phyloP scores from a whole-genome alignment of 2,113 vertebrate species.

The Sclerurus mexicanus region DNA sequence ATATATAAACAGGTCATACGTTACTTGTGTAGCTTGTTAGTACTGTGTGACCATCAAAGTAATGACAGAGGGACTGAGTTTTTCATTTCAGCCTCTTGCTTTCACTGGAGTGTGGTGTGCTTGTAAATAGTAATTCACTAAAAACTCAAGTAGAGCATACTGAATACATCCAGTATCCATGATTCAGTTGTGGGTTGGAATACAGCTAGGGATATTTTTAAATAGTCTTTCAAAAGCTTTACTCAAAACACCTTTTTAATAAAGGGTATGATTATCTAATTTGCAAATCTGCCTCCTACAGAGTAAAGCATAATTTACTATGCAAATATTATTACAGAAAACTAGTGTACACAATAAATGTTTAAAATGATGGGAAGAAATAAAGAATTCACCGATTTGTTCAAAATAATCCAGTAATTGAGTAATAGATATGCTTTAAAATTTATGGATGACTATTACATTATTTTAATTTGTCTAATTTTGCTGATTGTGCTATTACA shows the following conservation, averaged over 20 bases:
- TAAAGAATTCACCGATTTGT: background rate
- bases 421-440: background rate
- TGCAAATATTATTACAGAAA: background rate
- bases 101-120: background rate
- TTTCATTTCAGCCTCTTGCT: background rate
- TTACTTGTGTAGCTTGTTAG: background rate
- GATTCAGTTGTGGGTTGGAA: background rate
- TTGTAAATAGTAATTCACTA: background rate
- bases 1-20: background rate
- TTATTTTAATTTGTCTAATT: background rate
- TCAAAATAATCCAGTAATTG: background rate
- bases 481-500: background rate
- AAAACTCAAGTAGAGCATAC: background rate
- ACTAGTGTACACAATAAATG: background rate
- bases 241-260: constrained; percentile 8
- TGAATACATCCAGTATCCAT: background rate
- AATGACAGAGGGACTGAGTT: background rate
- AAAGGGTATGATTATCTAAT: constrained; percentile 33
- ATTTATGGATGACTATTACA: background rate
- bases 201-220: background rate
- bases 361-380: background rate
- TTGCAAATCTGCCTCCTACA: background rate
- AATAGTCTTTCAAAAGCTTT: background rate
- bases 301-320: background rate
- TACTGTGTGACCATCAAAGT: background rate